Percentiles rank a stretch among this genome's conserved stretches.
Conservation (phyloP, 2,797 vertebrate species). For the Muscicapa striata region DNA sequence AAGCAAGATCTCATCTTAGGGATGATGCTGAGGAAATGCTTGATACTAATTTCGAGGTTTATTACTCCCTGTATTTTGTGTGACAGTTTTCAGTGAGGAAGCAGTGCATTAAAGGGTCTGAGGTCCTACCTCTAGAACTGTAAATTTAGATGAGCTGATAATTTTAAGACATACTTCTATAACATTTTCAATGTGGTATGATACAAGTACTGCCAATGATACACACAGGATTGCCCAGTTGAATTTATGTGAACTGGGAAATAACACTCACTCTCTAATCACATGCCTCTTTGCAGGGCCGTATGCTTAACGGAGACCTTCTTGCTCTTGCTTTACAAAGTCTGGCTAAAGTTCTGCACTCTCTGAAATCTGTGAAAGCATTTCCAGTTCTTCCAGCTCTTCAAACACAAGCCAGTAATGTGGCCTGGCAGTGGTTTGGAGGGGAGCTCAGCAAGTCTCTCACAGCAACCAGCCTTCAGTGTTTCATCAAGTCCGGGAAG, state of each 20-base stretch:
- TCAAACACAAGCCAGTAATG: background rate
- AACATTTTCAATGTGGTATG: background rate
- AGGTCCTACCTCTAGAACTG: background rate
- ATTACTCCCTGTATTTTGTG: background rate
- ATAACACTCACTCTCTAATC: background rate
- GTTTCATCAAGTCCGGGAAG: background rate
- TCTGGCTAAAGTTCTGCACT: background rate
- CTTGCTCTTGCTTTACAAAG: background rate
- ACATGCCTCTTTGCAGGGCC: background rate
- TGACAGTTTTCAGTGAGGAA: background rate
- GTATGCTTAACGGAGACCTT: background rate
- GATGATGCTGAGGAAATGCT: background rate
- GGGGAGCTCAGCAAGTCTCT: background rate
- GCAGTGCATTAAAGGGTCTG: background rate
- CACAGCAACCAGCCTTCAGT: background rate
- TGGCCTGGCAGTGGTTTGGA: background rate
- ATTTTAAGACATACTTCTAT: background rate
- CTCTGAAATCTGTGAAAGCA: background rate
- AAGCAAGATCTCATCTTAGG: background rate
- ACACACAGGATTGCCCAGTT: background rate
- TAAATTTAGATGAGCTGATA: background rate
- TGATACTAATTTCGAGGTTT: background rate
- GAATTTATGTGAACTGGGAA: background rate
- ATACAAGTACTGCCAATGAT: background rate
- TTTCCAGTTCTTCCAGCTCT: background rate